A percentile compares a stretch with the other conserved stretches of the same genome.
Conservation (phyloP, 2,888 invertebrate genomes). For the Tenthredo notha region DNA sequence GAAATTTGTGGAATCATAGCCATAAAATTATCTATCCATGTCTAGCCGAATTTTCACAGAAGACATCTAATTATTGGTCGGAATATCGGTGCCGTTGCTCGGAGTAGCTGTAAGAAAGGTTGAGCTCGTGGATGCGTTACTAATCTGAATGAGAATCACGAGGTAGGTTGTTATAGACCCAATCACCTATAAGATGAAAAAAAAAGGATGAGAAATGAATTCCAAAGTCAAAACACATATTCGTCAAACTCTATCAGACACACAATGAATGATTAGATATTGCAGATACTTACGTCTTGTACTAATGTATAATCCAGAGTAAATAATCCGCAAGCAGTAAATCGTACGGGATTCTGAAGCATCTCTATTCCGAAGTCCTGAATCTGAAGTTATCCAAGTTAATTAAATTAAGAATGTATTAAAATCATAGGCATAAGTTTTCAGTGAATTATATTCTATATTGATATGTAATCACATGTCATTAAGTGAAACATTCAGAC, state of each 20-base stretch:
- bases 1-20: background rate
- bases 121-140: background rate
- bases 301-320: background rate
- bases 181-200: slow-evolving; percentile 30
- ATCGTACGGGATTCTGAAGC: background rate
- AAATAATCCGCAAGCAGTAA: background rate
- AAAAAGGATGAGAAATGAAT: background rate
- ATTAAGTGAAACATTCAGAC: background rate
- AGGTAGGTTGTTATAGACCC: slow-evolving; percentile 59
- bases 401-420: no score
- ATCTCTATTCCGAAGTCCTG: background rate
- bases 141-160: slow-evolving; percentile 60
- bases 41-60: no score
- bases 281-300: slow-evolving; percentile 53
- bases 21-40: background rate
- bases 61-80: background rate
- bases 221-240: background rate
- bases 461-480: no score
- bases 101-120: background rate
- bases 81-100: background rate
- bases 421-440: background rate
- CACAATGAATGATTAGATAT: background rate
- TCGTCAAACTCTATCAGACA: background rate
- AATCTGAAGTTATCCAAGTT: background rate
- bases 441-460: no score